Evolutionary conservation across 2,113 vertebrate genomes (phyloP).

Genomic region (Larimichthys crocea): DNA sequence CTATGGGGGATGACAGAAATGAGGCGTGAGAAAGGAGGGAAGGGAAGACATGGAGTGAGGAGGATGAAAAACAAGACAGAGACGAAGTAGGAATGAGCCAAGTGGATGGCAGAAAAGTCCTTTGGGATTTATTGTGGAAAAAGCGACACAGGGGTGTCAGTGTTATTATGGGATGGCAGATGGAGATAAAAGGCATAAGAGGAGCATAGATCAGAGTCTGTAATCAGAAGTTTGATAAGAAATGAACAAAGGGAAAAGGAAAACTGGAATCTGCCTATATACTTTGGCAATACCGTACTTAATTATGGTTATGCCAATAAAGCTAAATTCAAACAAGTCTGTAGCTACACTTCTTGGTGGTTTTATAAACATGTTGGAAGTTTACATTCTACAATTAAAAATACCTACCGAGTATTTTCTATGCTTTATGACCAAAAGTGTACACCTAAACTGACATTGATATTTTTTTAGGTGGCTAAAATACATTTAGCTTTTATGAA

Average conservation of each 20-base stretch:
- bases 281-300: too few species aligned
- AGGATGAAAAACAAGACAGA: constrained; percentile 33
- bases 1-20: constrained; percentile 52
- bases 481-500: too few species aligned
- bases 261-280: constrained; percentile 13
- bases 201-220: neutral
- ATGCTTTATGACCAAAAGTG: too few species aligned
- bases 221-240: constrained; percentile 6
- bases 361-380: too few species aligned
- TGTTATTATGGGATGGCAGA: constrained; percentile 28
- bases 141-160: constrained; percentile 30
- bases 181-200: constrained; percentile 19
- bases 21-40: constrained; percentile 19
- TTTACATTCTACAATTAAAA: too few species aligned
- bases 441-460: too few species aligned
- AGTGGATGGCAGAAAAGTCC: constrained; percentile 62
- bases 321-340: too few species aligned
- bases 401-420: too few species aligned
- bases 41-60: constrained; percentile 12
- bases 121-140: constrained; percentile 49
- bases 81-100: constrained; percentile 34
- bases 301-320: too few species aligned
- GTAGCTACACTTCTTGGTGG: too few species aligned
- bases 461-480: too few species aligned
- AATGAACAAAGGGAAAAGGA: constrained; percentile 3